Conservation (phyloP, 2,113 vertebrate genomes). For the Channa argus region DNA sequence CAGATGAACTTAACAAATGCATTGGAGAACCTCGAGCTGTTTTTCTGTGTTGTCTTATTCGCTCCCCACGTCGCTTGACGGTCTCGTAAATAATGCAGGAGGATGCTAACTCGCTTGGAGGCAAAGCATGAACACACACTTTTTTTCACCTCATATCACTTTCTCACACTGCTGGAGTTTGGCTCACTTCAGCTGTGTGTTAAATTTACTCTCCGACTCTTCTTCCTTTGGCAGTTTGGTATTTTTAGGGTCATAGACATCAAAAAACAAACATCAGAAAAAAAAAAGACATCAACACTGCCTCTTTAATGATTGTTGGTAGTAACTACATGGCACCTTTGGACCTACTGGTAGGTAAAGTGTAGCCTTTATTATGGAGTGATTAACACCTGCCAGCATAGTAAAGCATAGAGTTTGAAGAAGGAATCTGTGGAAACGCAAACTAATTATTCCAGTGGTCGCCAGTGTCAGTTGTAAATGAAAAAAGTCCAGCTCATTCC, state of each 20-base stretch:
- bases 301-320: too few species aligned
- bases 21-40: conserved; percentile 40
- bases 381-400: too few species aligned
- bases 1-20: conserved; percentile 55
- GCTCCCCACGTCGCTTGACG: conserved; percentile 54
- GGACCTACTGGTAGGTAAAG: too few species aligned
- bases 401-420: too few species aligned
- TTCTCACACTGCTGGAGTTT: neutral
- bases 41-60: conserved; percentile 46
- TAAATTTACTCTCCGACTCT: neutral
- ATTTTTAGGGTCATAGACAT: neutral
- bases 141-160: neutral
- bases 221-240: neutral
- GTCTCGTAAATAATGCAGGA: conserved; percentile 64
- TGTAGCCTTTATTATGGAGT: too few species aligned
- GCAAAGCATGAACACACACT: conserved; percentile 4
- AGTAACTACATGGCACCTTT: too few species aligned
- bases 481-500: too few species aligned
- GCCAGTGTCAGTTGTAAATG: too few species aligned
- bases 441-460: too few species aligned
- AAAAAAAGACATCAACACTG: too few species aligned
- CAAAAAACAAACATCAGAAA: too few species aligned
- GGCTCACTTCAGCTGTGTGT: conserved; percentile 12
- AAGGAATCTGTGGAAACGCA: too few species aligned
- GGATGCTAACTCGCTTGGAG: conserved; percentile 38